phyloP scores from a whole-genome alignment of 2,113 vertebrate species.

The Brachypodius melanocephalos region DNA sequence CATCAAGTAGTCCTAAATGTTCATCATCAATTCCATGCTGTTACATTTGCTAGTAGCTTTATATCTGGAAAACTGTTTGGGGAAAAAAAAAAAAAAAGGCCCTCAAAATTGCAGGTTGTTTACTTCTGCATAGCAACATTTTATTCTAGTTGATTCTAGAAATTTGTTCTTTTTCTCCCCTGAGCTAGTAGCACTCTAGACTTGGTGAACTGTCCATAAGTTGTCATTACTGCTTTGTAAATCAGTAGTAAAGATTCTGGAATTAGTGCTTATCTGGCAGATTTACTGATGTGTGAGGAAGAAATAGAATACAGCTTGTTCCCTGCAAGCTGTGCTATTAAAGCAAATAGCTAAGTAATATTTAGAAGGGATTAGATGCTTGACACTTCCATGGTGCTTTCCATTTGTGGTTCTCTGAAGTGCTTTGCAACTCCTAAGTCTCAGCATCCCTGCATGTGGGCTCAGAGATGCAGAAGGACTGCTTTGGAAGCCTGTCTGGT shows the following conservation, averaged over 20 bases:
- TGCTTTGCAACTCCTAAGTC: neutral
- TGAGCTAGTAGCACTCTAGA: neutral
- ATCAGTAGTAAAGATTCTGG: neutral
- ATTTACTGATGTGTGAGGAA: neutral
- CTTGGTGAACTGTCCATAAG: neutral
- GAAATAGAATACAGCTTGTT: constrained; percentile 6
- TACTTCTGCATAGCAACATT: neutral
- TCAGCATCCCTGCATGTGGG: neutral
- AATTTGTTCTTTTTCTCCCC: neutral
- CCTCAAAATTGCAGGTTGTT: neutral
- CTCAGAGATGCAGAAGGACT: neutral
- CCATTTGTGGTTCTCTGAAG: constrained; percentile 35
- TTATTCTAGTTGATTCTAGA: neutral
- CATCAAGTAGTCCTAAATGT: neutral
- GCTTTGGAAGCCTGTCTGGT: neutral
- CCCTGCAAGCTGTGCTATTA: neutral
- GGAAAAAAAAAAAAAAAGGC: neutral
- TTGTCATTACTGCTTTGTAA: neutral
- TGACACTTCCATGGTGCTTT: neutral
- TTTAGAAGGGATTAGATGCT: constrained; percentile 29
- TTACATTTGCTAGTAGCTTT: neutral
- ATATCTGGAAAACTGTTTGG: neutral
- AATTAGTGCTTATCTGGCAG: neutral
- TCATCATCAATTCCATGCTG: neutral
- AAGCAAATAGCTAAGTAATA: constrained; percentile 20